Percentiles rank a stretch among this genome's conserved stretches.
phyloP scores from a whole-genome alignment of 2,888 invertebrate species.

The Platycnemis pennipes region DNA sequence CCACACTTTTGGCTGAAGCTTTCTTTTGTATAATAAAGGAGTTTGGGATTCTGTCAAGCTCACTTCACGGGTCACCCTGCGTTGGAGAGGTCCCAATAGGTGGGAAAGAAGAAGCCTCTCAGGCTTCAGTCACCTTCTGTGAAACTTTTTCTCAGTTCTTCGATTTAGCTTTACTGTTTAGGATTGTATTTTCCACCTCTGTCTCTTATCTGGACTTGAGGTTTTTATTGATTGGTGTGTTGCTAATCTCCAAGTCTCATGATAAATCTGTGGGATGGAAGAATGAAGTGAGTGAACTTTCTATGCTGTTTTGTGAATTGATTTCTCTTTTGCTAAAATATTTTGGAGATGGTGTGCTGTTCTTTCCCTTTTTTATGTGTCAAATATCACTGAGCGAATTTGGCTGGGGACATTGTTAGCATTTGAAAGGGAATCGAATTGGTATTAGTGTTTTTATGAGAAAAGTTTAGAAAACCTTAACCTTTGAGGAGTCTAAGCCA shows the following conservation, averaged over 20 bases:
- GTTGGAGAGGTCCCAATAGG: background rate
- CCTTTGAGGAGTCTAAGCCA: conserved; percentile 50
- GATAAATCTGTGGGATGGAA: background rate
- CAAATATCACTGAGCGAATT: background rate
- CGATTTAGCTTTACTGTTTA: background rate
- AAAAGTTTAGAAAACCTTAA: conserved; percentile 10
- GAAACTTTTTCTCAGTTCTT: background rate
- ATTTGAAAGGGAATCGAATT: background rate
- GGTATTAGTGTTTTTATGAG: background rate
- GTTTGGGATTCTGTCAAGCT: background rate
- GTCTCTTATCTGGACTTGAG: background rate
- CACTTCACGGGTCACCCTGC: background rate
- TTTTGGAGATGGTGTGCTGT: background rate
- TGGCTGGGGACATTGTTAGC: background rate
- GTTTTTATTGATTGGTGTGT: background rate
- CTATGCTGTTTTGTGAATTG: background rate
- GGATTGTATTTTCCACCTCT: background rate
- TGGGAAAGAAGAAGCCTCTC: background rate
- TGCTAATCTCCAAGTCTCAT: background rate
- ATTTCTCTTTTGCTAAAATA: background rate
- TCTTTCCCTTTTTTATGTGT: background rate
- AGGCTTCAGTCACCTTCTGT: background rate
- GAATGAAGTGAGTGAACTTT: background rate
- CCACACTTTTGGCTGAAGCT: background rate
- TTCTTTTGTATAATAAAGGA: conserved; percentile 41